These are phyloP conservation scores for Prostheceraeus crozeri DNA, from an alignment of 2,888 invertebrate genomes.

Conservation along the genomic window DNA sequence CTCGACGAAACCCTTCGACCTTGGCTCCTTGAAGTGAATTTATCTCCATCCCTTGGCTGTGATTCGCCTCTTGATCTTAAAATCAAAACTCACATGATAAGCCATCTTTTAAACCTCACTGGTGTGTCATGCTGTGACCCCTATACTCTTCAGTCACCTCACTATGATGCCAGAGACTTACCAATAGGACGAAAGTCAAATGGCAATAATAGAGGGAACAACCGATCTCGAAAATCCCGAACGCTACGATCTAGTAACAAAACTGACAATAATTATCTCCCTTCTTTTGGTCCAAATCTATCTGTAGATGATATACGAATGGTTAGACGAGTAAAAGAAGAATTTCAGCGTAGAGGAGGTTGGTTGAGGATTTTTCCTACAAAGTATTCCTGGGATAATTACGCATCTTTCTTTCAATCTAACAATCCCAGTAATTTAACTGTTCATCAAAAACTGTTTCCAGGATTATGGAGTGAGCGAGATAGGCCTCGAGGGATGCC, in stretches of 20 bases:
- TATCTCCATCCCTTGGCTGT: conserved; percentile 58
- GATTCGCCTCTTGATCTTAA: conserved; percentile 86
- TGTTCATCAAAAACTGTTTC: not conserved
- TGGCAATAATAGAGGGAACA: not conserved
- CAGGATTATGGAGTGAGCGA: not conserved
- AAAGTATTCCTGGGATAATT: conserved; percentile 2
- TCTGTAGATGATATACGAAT: not conserved
- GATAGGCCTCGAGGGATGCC: no score
- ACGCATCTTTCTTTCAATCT: not conserved
- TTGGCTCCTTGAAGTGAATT: conserved; percentile 77
- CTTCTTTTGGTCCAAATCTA: not conserved
- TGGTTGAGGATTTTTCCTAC: conserved; percentile 6
- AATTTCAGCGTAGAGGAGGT: conserved; percentile 10
- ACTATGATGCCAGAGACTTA: not conserved
- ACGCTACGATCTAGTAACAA: not conserved
- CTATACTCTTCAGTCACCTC: not conserved
- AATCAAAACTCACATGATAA: conserved; percentile 79
- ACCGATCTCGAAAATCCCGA: no score
- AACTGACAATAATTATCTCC: not conserved
- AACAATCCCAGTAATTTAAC: not conserved
- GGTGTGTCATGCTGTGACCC: conserved; percentile 59
- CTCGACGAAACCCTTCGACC: conserved; percentile 83
- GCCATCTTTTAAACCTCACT: conserved; percentile 79
- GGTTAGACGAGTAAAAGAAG: not conserved
- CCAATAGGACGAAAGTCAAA: not conserved